Percentiles rank a stretch among this genome's conserved stretches.
Evolutionary conservation across 2,888 invertebrate species (phyloP).

Genomic region (Synanthedon tipuliformis): DNA sequence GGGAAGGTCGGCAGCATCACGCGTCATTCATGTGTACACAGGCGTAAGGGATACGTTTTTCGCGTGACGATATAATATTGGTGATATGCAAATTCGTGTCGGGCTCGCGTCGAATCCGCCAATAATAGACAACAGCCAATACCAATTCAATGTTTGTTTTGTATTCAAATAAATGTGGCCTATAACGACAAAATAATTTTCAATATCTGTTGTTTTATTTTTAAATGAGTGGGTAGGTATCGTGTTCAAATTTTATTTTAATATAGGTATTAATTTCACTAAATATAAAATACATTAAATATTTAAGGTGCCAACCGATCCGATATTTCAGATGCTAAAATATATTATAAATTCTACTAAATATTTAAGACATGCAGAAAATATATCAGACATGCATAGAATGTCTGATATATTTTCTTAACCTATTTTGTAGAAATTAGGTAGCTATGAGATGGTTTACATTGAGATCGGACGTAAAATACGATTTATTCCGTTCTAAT

Average conservation of each 20-base stretch:
- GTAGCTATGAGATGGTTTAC: too few relatives aligned
- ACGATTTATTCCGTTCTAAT: too few relatives aligned
- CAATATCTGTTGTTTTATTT: neutral
- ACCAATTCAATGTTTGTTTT: slow-evolving; percentile 5
- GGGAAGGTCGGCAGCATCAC: slow-evolving; percentile 69
- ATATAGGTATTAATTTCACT: too few relatives aligned
- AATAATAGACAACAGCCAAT: slow-evolving; percentile 8
- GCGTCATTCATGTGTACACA: slow-evolving; percentile 71
- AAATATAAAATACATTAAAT: too few relatives aligned
- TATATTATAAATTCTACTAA: neutral
- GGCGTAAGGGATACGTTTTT: slow-evolving; percentile 71
- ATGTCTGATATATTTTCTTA: too few relatives aligned
- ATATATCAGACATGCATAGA: too few relatives aligned
- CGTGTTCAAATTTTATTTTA: too few relatives aligned
- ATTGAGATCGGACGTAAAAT: too few relatives aligned
- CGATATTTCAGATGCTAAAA: neutral
- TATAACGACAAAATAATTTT: slow-evolving; percentile 2
- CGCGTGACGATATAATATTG: slow-evolving; percentile 69
- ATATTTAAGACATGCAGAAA: too few relatives aligned
- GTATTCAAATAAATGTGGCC: slow-evolving; percentile 2
- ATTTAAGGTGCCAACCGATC: neutral
- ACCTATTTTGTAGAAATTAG: too few relatives aligned
- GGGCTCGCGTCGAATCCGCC: slow-evolving; percentile 36
- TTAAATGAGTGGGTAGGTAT: too few relatives aligned
- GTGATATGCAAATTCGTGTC: slow-evolving; percentile 67